These are phyloP conservation scores for Thermophis baileyi DNA, from an alignment of 2,113 vertebrate genomes.

Conservation along the genomic window DNA sequence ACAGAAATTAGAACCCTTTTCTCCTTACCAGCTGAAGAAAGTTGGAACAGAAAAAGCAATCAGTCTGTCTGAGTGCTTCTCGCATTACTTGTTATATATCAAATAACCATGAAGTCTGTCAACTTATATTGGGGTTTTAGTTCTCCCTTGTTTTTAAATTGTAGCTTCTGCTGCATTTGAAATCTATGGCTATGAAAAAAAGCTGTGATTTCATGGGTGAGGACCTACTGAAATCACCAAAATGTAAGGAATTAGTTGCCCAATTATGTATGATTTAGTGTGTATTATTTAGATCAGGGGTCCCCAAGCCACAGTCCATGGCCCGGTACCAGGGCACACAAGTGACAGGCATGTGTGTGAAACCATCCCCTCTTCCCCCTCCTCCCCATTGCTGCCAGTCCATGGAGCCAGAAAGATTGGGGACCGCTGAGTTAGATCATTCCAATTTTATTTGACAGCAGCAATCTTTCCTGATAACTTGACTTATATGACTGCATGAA, in stretches of 20 bases:
- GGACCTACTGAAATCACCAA: background rate
- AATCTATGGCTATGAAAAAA: background rate
- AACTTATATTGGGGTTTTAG: background rate
- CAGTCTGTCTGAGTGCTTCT: background rate
- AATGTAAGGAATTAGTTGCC: background rate
- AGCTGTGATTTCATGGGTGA: background rate
- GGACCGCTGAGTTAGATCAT: background rate
- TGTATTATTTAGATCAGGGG: background rate
- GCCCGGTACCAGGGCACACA: background rate
- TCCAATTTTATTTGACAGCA: background rate
- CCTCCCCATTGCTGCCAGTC: too few relatives aligned
- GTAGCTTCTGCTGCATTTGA: background rate
- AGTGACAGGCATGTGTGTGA: background rate
- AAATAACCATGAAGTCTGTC: background rate
- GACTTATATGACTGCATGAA: background rate
- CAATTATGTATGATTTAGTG: background rate
- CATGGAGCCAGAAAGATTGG: background rate
- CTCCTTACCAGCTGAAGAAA: background rate
- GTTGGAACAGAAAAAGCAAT: background rate
- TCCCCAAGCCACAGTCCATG: background rate
- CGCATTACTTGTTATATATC: background rate
- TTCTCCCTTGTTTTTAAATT: fast-evolving
- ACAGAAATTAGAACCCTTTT: conserved; percentile 10
- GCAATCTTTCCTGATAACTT: background rate
- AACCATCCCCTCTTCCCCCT: background rate